Conservation (phyloP, 2,888 invertebrate genomes). For the Tetropium fuscum region DNA sequence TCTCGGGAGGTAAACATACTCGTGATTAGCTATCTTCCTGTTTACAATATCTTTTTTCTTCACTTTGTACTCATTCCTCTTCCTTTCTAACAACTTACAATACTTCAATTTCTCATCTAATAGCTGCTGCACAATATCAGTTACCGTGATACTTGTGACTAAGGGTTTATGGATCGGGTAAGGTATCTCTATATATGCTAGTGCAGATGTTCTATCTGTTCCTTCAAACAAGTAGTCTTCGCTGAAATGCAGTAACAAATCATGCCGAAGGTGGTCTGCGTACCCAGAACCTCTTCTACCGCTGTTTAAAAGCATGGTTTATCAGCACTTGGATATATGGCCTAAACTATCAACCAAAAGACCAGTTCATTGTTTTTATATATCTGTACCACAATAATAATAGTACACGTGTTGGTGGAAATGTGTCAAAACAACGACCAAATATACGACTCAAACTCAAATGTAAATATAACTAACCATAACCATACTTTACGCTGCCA, state of each 20-base stretch:
- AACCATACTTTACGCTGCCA: too few species aligned
- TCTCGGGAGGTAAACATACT: slow-evolving; percentile 39
- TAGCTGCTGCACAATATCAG: slow-evolving; percentile 30
- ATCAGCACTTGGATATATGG: too few species aligned
- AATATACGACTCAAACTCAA: too few species aligned
- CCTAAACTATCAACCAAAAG: too few species aligned
- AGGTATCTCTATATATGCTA: slow-evolving; percentile 38
- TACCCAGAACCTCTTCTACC: too few species aligned
- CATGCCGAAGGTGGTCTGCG: slow-evolving; percentile 40
- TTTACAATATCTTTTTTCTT: slow-evolving; percentile 33
- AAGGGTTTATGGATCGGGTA: slow-evolving; percentile 42
- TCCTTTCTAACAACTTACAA: slow-evolving; percentile 22
- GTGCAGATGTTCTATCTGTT: slow-evolving; percentile 32
- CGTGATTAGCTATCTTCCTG: slow-evolving; percentile 19
- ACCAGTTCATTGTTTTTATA: too few species aligned
- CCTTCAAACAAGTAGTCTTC: slow-evolving; percentile 43
- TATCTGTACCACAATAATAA: too few species aligned
- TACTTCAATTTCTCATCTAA: slow-evolving; percentile 35
- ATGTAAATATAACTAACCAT: too few species aligned
- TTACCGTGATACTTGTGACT: slow-evolving; percentile 22
- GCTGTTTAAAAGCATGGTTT: too few species aligned
- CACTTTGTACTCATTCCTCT: slow-evolving; percentile 25
- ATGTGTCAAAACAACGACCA: too few species aligned
- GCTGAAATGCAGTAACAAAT: slow-evolving; percentile 40
- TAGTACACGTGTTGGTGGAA: too few species aligned